Evolutionary conservation across 2,888 invertebrate species (phyloP), one percentile per base, ranked within the genome.

Genomic region (Desoria tigrina): DNA sequence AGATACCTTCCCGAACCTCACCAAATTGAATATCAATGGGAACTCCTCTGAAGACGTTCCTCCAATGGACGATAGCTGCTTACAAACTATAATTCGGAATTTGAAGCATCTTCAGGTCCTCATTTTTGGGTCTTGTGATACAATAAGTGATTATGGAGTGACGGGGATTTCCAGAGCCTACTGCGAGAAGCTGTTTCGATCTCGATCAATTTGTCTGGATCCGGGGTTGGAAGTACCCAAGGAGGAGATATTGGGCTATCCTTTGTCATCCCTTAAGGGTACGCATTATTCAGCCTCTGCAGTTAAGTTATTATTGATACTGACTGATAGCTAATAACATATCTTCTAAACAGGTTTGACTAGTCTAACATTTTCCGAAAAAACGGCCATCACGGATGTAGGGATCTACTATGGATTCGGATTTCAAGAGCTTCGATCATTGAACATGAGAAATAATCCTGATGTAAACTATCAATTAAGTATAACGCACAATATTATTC

Each of bases 341-440:
- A n/a, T 32, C 7, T 49, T 50, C 55, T 62, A 7, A 58, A 42
- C 32, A 67, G 67, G 67, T n/a, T 37, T 68, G 14, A 68, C 61
- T 11, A 45, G 58, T 57, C 32, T 68, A 11, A 61, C 61, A 18
- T 68, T 68, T 37, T 53, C 68, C 9, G 68, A 59, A n/a, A 16
- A 61, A 42, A 68, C 68, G 1, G 53, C 61, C 1, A 62, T 68
- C 16, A 37, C 68, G 1, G 68, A 68, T 61, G 68, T 68, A 1
- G 68, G 68, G 14, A 68, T 68, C 24, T 68, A 53, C 21, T 68
- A 61, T 50, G 68, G 68, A 14, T 65, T 68, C 28, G 42, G 64
- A 39, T 68, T 68, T 55, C 9, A 9, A 18, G 68, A 68, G 32
- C 55, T 68, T 11, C 61, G 65, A 18, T 62, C 51, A 26, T 28